Conservation (phyloP, 2,113 vertebrate genomes). For the Catharus minimus region DNA sequence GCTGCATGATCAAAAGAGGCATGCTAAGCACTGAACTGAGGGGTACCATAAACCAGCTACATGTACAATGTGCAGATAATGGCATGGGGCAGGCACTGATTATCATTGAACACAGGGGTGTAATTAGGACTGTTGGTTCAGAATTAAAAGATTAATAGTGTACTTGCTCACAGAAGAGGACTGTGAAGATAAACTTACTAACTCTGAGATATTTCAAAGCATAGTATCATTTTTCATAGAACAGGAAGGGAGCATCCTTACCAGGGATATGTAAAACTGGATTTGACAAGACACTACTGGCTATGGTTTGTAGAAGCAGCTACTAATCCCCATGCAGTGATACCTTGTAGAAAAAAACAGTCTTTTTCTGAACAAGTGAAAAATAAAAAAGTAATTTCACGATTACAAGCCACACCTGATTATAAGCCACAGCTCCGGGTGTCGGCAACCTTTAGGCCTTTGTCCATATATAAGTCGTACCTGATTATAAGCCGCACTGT, state of each 20-base stretch:
- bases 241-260: not conserved
- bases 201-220: not conserved
- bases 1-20: not conserved
- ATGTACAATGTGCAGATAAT: not conserved
- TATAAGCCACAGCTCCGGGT: no score
- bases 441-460: no score
- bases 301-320: not conserved
- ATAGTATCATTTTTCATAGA: not conserved
- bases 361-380: not conserved
- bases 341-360: not conserved
- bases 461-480: no score
- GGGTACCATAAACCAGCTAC: not conserved
- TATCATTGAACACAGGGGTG: rapidly evolving
- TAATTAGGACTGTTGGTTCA: not conserved
- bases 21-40: not conserved
- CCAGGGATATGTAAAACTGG: not conserved
- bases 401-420: no score
- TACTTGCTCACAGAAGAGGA: not conserved
- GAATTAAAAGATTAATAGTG: constrained; percentile 1
- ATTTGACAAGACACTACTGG: constrained; percentile 7
- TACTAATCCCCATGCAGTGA: not conserved
- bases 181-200: constrained; percentile 6
- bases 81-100: not conserved
- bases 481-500: no score
- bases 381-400: not conserved